These are phyloP conservation scores for Salarias fasciatus DNA, from an alignment of 2,797 vertebrate genomes.

Conservation along the genomic window DNA sequence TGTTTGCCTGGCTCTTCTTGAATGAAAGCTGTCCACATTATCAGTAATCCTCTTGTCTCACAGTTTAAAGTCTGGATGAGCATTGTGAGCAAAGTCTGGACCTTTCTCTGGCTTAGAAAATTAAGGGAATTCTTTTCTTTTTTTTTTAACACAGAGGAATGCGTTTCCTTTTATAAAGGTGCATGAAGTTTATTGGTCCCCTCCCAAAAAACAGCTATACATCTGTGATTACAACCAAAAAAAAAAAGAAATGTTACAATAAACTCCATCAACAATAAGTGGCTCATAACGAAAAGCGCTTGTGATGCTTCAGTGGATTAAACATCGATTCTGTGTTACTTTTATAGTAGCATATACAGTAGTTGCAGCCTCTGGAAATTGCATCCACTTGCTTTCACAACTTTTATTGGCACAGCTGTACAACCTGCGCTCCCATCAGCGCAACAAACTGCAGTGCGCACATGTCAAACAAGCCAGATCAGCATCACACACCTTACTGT, in stretches of 20 bases:
- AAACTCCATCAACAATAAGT: conserved; percentile 29
- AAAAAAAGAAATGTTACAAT: conserved; percentile 20
- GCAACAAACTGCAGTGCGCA: conserved; percentile 18
- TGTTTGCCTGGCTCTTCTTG: conserved; percentile 91
- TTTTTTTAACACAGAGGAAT: conserved; percentile 67
- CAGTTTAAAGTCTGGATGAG: conserved; percentile 90
- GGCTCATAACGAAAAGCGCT: conserved; percentile 28
- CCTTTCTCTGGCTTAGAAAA: conserved; percentile 85
- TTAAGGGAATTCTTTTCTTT: conserved; percentile 54
- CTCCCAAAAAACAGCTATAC: neutral
- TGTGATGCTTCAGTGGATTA: conserved; percentile 35
- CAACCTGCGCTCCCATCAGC: conserved; percentile 18
- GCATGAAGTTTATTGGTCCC: conserved; percentile 20
- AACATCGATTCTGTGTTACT: conserved; percentile 41
- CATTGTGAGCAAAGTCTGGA: conserved; percentile 91
- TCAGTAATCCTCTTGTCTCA: conserved; percentile 92
- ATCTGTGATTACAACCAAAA: conserved; percentile 29
- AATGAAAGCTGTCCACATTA: conserved; percentile 89
- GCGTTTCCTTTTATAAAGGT: conserved; percentile 32
- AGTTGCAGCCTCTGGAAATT: conserved; percentile 23
- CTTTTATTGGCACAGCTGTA: conserved; percentile 32
- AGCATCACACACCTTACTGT: conserved; percentile 26
- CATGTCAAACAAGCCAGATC: conserved; percentile 31
- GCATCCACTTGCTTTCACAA: conserved; percentile 22
- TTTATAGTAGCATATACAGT: conserved; percentile 15